Evolutionary conservation across 2,888 invertebrate species (phyloP).

Genomic region (Drosophila monieri): DNA sequence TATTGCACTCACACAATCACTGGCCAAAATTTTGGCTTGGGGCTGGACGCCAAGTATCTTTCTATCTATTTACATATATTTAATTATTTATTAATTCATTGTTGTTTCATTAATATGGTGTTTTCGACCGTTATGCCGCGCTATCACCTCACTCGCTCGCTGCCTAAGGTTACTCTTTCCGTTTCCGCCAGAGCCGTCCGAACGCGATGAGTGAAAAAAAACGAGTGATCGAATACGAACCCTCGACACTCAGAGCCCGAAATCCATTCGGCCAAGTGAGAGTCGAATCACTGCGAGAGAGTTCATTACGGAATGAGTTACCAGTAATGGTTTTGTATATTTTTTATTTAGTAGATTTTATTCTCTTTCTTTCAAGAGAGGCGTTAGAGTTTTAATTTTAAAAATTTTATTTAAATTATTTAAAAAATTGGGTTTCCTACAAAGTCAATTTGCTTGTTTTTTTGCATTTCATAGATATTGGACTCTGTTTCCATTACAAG

Average conservation of each 20-base stretch:
- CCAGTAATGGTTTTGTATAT: neutral
- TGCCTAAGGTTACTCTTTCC: neutral
- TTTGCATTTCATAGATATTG: too few relatives aligned
- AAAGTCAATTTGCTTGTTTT: too few relatives aligned
- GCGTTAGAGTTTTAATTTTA: too few relatives aligned
- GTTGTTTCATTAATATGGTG: constrained; percentile 53
- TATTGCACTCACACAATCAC: constrained; percentile 31
- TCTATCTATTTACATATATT: constrained; percentile 44
- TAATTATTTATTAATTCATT: constrained; percentile 2
- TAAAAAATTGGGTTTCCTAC: too few relatives aligned
- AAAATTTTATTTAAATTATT: too few relatives aligned
- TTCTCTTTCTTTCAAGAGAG: too few relatives aligned
- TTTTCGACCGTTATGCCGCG: constrained; percentile 32
- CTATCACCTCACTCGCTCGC: constrained; percentile 12
- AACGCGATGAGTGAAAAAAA: constrained; percentile 2
- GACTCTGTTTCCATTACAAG: neutral
- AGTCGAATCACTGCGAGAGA: neutral
- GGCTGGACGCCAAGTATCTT: constrained; percentile 46
- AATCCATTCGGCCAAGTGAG: neutral
- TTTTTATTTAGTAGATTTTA: too few relatives aligned
- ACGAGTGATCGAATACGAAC: neutral
- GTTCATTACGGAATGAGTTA: neutral
- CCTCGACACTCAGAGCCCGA: neutral
- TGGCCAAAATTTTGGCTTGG: constrained; percentile 19
- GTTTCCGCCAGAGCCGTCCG: constrained; percentile 1